Base-by-base conservation (phyloP, 2,888 invertebrate genomes). In the Onchidella celtica region DNA sequence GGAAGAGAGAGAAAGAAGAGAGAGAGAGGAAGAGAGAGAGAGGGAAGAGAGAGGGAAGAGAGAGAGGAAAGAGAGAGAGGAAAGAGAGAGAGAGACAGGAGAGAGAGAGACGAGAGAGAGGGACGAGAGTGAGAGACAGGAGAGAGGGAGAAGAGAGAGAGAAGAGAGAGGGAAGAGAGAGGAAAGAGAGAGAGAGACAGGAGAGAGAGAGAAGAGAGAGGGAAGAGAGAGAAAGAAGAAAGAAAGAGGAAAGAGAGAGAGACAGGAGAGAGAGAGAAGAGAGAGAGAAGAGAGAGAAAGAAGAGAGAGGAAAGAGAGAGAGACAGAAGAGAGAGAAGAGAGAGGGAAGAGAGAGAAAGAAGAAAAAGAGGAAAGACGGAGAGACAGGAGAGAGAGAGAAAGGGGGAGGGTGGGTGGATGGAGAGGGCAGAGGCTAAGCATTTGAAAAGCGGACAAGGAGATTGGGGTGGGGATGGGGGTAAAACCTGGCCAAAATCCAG, bases 231-330 rank as follows among this genome's bases (percentile, higher is more conserved):
- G 21, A 21, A 57, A 24, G 29, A 3, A 73, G 55, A 17, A 14
- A 29, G 34, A 73, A 9, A 17, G 2, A 57, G 73, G 27, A 40
- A 24, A 4, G 69, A 40, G 40, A 36, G 24, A 38, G 69, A 72
- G 55, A 55, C n/a, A 73, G 32, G 57, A 57, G 57, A 27, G 57
- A 32, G n/a, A 59, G 34, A 55, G 21, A n/a, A 74, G 61, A 61
- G 11, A 34, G 29, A 55, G 59, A 32, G 27, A 27, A 9, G 59
- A 29, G 32, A 29, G 34, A 57, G 29, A 59, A 73, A 32, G 34
- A 27, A 59, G 32, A 59, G 36, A 34, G 70, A 57, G 32, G 73
- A 59, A 29, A 29, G 32, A 73, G 57, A 2, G 57, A 14, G 59
- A 73, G 34, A 32, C 27, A 57, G 32, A 72, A 3, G 27, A 57